Conservation (phyloP, 2,888 invertebrate genomes). For the Subacronicta megacephala region DNA sequence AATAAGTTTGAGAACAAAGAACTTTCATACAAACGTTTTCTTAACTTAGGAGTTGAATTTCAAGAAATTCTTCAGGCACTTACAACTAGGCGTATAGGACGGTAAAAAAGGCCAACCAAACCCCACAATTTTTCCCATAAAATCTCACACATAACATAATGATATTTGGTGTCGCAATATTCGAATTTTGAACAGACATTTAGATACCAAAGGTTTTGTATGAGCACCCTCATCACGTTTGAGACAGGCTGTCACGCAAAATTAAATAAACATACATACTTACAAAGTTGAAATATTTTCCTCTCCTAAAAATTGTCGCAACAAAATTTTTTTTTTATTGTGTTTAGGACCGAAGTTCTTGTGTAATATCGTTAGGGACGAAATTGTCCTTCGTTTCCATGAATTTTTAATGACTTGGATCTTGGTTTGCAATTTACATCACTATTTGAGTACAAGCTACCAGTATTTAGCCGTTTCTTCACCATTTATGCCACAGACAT, state of each 20-base stretch:
- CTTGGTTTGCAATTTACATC: neutral
- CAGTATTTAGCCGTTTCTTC: neutral
- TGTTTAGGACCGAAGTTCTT: conserved; percentile 27
- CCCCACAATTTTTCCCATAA: conserved; percentile 33
- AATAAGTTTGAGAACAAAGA: too few species aligned
- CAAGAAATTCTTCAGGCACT: too few species aligned
- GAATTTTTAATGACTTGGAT: conserved; percentile 13
- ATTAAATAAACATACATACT: conserved; percentile 59
- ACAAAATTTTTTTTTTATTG: conserved; percentile 32
- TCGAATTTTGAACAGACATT: conserved; percentile 57
- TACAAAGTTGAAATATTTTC: conserved; percentile 48
- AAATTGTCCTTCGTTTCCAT: conserved; percentile 4
- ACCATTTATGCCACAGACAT: too few species aligned
- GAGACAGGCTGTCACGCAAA: conserved; percentile 59
- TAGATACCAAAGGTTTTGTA: conserved; percentile 60
- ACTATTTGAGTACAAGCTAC: neutral
- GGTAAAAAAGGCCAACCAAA: conserved; percentile 1
- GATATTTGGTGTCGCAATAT: conserved; percentile 50
- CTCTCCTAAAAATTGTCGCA: conserved; percentile 38
- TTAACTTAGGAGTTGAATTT: too few species aligned
- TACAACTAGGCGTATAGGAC: too few species aligned
- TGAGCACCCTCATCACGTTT: conserved; percentile 56
- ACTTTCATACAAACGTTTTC: too few species aligned
- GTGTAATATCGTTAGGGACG: conserved; percentile 22
- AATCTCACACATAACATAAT: conserved; percentile 45